phyloP scores from a whole-genome alignment of 2,888 invertebrate genomes.

The Tipula confusa region DNA sequence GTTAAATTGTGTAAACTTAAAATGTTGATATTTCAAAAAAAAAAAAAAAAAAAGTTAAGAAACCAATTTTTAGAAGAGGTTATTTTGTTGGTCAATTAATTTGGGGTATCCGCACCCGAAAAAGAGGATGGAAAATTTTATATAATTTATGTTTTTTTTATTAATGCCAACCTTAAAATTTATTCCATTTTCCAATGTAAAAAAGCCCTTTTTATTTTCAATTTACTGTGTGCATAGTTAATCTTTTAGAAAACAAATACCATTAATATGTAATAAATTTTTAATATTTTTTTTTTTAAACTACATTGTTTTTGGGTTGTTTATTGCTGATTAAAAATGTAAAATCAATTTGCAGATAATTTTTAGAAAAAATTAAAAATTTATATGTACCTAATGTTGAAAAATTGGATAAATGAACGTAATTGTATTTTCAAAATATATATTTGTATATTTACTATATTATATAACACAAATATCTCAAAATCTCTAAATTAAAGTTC shows the following conservation, averaged over 20 bases:
- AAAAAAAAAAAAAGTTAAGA: not conserved
- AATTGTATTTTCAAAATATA: not conserved
- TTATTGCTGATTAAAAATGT: not conserved
- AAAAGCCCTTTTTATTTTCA: too few species aligned
- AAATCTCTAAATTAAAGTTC: not conserved
- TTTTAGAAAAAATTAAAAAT: slow-evolving; percentile 4
- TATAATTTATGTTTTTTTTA: not conserved
- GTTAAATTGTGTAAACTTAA: slow-evolving; percentile 5
- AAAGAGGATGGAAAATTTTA: too few species aligned
- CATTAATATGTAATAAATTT: not conserved
- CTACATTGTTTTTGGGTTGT: too few species aligned
- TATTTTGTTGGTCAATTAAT: not conserved
- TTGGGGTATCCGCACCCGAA: too few species aligned
- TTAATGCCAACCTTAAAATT: not conserved
- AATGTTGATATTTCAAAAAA: not conserved
- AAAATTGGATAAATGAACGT: not conserved
- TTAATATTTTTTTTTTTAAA: not conserved
- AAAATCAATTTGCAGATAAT: slow-evolving; percentile 25
- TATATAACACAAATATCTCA: not conserved
- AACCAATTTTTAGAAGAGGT: not conserved
- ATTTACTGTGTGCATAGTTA: too few species aligned
- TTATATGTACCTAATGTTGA: not conserved
- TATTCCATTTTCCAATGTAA: not conserved
- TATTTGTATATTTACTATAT: too few species aligned
- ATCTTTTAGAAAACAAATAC: not conserved